These are phyloP conservation scores for Dinomys branickii DNA, from an alignment of 2,113 vertebrate genomes.

Conservation along the genomic window DNA sequence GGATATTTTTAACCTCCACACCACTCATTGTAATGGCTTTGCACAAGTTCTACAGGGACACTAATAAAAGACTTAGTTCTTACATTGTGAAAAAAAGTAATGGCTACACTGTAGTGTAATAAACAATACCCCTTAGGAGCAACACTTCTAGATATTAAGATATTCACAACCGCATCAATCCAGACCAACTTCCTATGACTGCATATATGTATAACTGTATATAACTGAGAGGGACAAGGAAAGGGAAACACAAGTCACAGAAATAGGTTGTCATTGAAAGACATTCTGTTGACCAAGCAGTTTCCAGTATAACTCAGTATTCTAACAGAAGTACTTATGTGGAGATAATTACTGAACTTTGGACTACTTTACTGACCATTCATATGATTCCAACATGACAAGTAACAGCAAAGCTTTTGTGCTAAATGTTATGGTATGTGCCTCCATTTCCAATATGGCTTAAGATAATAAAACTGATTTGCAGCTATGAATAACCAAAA, in stretches of 20 bases:
- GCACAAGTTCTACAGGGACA: background rate
- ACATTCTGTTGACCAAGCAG: conserved; percentile 54
- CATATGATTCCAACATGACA: conserved; percentile 66
- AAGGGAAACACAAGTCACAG: conserved; percentile 3
- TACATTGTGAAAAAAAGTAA: background rate
- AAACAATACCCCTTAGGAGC: background rate
- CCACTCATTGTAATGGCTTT: background rate
- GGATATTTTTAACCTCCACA: conserved; percentile 26
- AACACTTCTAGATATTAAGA: background rate
- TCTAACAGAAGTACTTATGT: conserved; percentile 63
- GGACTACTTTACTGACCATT: conserved; percentile 69
- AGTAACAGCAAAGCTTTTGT: conserved; percentile 69
- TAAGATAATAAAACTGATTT: conserved; percentile 33
- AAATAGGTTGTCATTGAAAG: conserved; percentile 37
- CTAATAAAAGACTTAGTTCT: conserved; percentile 55
- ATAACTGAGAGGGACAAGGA: background rate
- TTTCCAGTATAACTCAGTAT: conserved; percentile 68
- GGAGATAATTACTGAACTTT: conserved; percentile 71
- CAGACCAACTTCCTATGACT: background rate
- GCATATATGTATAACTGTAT: background rate
- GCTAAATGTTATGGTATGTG: conserved; percentile 36
- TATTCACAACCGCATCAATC: conserved; percentile 9
- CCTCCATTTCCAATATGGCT: conserved; percentile 36
- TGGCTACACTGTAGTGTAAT: background rate
- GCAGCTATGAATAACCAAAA: conserved; percentile 25